Base-by-base conservation (phyloP, 1,140 invertebrate genomes). In the Araneus ventricosus region DNA sequence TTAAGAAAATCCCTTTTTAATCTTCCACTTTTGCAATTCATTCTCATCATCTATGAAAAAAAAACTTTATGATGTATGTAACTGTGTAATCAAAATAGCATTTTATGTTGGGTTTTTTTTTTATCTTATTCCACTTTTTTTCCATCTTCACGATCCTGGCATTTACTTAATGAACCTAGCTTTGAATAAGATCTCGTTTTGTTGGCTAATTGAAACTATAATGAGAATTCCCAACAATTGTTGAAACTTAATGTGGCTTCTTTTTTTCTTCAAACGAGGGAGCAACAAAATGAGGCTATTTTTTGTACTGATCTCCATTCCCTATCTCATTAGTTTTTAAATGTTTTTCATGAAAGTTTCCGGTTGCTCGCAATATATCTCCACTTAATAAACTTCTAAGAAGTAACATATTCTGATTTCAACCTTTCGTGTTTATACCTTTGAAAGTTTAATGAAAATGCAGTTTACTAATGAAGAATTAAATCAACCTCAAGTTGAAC, bases 151-250 rank as follows among this genome's bases (percentile, higher is more conserved):
- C 17, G 37, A 24, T 37, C 41, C 39, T 4, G n/a, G 34, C 34
- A 27, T 27, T 87, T 63, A 27, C 27, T 63, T 87, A 87, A 87
- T 87, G 85, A 59, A 87, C 63, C 27, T 37, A 8, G n/a, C 24
- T 61, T 34, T 63, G 85, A 87, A 61, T 61, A 30, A 8, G n/a
- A 63, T 67, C 59, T 87, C 39, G 59, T 63, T 87, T 87, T 87
- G 85, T 87, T 87, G 57, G 57, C 85, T 87, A 87, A 87, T 63
- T 87, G 85, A 87, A 87, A 87, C 59, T 37, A 87, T 87, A 87
- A 87, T 87, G 52, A 84, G 70, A 37, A 37, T 75, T 30, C 30
- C 70, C 30, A 75, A 75, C 70, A 75, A 75, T 75, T 75, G 70
- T 75, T 34, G 34, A 75, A 75, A 75, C 30, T 34, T 75, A 75